Evolutionary conservation across 2,797 vertebrate species (phyloP).

Genomic region (Lophius americanus): DNA sequence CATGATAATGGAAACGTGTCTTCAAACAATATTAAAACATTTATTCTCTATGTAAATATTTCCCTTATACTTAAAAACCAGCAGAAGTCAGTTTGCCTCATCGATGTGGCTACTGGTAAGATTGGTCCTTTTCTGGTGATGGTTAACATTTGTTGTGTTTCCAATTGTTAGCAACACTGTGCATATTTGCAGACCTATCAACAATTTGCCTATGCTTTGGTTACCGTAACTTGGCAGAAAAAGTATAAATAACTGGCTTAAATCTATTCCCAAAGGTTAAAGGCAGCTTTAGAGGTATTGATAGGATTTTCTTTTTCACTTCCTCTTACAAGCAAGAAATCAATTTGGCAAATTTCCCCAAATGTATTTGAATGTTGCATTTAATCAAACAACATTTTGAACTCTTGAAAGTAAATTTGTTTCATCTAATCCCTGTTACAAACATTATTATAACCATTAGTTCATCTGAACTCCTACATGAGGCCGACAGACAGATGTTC

Average conservation of each 20-base stretch:
- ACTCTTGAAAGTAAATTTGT: background rate
- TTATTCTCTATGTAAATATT: too few species aligned
- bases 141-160: too few species aligned
- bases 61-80: too few species aligned
- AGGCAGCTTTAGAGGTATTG: too few species aligned
- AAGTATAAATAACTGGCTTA: background rate
- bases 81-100: too few species aligned
- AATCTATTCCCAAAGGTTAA: background rate
- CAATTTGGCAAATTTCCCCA: background rate
- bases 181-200: too few species aligned
- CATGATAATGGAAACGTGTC: too few species aligned
- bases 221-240: background rate
- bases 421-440: background rate
- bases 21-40: too few species aligned
- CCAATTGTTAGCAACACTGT: too few species aligned
- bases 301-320: background rate
- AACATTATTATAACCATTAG: slow-evolving; percentile 28
- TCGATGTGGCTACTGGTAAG: too few species aligned
- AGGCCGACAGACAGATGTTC: slow-evolving; percentile 4
- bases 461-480: slow-evolving; percentile 5
- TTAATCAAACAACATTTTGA: background rate
- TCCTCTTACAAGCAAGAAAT: background rate
- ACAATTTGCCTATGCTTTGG: too few species aligned
- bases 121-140: too few species aligned
- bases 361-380: background rate